A percentile compares a stretch with the other conserved stretches of the same genome.
Evolutionary conservation across 2,888 invertebrate genomes (phyloP).

Genomic region (Lochmaea capreae): DNA sequence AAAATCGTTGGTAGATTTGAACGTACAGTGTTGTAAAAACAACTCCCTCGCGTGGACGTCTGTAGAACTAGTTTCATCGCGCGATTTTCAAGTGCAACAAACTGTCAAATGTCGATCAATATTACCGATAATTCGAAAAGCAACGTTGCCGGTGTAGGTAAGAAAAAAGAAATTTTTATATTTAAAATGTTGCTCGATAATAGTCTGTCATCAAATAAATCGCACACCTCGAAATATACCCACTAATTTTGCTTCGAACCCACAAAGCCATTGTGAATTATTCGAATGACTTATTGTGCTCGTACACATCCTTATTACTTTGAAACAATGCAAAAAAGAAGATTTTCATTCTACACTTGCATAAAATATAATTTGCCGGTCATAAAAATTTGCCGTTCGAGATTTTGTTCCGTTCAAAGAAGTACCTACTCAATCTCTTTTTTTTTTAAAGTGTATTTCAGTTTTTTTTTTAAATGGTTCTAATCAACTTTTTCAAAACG

Average conservation of each 20-base stretch:
- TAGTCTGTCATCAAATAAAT: no score
- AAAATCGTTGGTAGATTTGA: neutral
- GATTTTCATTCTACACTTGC: neutral
- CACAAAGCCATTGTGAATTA: slow-evolving; percentile 2
- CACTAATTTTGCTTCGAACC: neutral
- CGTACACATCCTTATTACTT: slow-evolving; percentile 10
- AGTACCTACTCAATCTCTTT: no score
- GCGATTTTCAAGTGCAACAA: neutral
- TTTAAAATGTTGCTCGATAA: no score
- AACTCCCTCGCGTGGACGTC: neutral
- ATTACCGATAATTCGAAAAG: neutral
- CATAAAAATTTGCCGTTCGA: neutral
- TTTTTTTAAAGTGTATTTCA: no score
- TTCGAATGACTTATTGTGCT: slow-evolving; percentile 10
- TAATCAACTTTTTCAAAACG: no score
- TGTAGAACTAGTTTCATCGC: neutral
- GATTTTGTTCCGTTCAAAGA: no score
- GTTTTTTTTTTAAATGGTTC: no score
- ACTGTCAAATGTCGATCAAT: neutral
- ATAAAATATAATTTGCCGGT: neutral
- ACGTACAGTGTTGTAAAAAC: neutral
- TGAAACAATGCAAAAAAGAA: slow-evolving; percentile 9
- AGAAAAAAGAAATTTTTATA: neutral
- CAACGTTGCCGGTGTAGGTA: neutral
- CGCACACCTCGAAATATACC: neutral